Evolutionary conservation across 2,113 vertebrate genomes (phyloP).

Genomic region (Gnathonemus longibarbis): DNA sequence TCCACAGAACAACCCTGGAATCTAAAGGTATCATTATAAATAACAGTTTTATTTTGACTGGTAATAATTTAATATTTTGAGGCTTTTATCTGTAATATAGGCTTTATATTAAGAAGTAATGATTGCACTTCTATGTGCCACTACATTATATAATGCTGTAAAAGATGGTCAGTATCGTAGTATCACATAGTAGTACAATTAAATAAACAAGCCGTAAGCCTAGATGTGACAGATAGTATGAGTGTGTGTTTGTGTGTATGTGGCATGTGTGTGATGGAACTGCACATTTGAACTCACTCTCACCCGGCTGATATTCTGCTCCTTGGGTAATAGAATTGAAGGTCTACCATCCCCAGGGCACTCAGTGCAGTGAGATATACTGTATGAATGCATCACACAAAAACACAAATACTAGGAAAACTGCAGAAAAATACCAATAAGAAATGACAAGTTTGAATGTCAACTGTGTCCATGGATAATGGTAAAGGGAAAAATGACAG

Average conservation of each 20-base stretch:
- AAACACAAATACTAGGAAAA: background rate
- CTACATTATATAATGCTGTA: background rate
- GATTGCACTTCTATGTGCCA: background rate
- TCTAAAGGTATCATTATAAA: conserved; percentile 7
- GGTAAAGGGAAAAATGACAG: background rate
- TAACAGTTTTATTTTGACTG: conserved; percentile 1
- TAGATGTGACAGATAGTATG: background rate
- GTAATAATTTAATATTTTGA: background rate
- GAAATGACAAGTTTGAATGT: background rate
- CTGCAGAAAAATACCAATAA: background rate
- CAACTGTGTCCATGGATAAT: background rate
- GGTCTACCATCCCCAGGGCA: background rate
- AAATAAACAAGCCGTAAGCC: background rate
- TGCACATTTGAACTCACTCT: background rate
- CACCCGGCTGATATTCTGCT: background rate
- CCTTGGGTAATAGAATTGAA: background rate
- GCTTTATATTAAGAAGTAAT: background rate
- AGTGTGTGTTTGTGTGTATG: background rate
- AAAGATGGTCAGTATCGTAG: background rate
- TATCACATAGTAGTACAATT: background rate
- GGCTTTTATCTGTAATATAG: background rate
- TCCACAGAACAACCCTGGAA: background rate
- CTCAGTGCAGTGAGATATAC: background rate
- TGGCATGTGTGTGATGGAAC: background rate
- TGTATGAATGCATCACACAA: background rate